These are phyloP conservation scores for Hipparchia semele DNA, from an alignment of 2,888 invertebrate species.

Conservation along the genomic window DNA sequence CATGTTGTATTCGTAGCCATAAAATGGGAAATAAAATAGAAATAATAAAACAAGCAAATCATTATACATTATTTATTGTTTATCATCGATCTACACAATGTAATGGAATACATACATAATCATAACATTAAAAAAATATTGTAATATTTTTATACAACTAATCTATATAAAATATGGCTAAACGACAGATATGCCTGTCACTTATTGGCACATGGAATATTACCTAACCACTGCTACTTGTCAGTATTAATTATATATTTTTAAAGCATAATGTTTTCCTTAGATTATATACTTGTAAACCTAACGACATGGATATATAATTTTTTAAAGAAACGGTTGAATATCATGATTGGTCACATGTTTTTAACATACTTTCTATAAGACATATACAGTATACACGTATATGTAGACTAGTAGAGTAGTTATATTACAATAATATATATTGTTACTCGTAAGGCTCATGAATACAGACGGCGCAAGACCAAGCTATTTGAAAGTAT, in stretches of 20 bases:
- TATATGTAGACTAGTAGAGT: too few species aligned
- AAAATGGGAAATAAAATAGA: constrained; percentile 16
- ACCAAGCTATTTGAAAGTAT: too few species aligned
- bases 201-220: constrained; percentile 78
- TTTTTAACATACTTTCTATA: background rate
- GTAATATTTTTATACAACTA: constrained; percentile 65
- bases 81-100: constrained; percentile 72
- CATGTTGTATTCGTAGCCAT: constrained; percentile 5
- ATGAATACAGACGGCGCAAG: too few species aligned
- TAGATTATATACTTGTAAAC: constrained; percentile 7
- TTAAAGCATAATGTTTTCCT: constrained; percentile 25
- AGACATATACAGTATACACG: too few species aligned
- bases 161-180: constrained; percentile 79
- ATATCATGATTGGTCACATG: too few species aligned
- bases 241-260: constrained; percentile 26
- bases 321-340: background rate
- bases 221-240: constrained; percentile 49
- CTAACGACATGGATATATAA: background rate
- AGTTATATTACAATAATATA: too few species aligned
- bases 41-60: constrained; percentile 48
- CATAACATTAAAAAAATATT: constrained; percentile 62
- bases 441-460: too few species aligned
- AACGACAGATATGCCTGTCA: constrained; percentile 57
- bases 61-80: constrained; percentile 77
- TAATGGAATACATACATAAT: constrained; percentile 71